Evolutionary conservation across 2,797 vertebrate genomes (phyloP).

Genomic region (Siniperca undulata): DNA sequence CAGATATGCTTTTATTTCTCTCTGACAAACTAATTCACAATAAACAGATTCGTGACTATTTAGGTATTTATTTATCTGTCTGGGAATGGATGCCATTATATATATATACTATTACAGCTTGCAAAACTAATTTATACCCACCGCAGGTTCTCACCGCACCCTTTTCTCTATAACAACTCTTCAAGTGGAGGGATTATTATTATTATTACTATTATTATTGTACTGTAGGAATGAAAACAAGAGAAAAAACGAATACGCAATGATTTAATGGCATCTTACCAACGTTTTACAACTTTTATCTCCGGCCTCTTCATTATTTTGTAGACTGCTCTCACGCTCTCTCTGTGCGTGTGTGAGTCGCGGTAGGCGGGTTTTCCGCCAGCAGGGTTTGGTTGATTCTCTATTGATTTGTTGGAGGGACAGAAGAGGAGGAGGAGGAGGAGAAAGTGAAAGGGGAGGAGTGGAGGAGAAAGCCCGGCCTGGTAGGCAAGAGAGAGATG

Average conservation of each 20-base stretch:
- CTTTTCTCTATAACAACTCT: neutral
- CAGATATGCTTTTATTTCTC: slow-evolving; percentile 1
- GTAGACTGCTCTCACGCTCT: neutral
- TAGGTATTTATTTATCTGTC: neutral
- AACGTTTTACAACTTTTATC: slow-evolving; percentile 63
- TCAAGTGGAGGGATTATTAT: neutral
- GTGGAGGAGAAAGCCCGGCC: slow-evolving; percentile 50
- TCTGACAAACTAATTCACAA: neutral
- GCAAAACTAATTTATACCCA: slow-evolving; percentile 9
- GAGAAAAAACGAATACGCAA: neutral
- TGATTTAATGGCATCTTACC: slow-evolving; percentile 46
- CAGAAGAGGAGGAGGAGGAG: slow-evolving; percentile 63
- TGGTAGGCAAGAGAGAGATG: slow-evolving; percentile 64
- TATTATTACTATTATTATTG: neutral
- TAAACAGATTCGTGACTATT: neutral
- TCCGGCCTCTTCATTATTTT: slow-evolving; percentile 35
- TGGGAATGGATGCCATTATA: neutral
- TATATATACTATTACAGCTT: neutral
- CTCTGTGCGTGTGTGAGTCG: neutral
- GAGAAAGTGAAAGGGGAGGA: slow-evolving; percentile 60
- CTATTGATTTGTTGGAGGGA: slow-evolving; percentile 86
- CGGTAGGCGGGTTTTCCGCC: slow-evolving; percentile 86
- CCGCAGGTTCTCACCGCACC: neutral
- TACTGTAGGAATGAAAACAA: neutral
- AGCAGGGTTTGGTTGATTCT: slow-evolving; percentile 86